phyloP scores from a whole-genome alignment of 2,113 vertebrate genomes.

The Taurulus bubalis region DNA sequence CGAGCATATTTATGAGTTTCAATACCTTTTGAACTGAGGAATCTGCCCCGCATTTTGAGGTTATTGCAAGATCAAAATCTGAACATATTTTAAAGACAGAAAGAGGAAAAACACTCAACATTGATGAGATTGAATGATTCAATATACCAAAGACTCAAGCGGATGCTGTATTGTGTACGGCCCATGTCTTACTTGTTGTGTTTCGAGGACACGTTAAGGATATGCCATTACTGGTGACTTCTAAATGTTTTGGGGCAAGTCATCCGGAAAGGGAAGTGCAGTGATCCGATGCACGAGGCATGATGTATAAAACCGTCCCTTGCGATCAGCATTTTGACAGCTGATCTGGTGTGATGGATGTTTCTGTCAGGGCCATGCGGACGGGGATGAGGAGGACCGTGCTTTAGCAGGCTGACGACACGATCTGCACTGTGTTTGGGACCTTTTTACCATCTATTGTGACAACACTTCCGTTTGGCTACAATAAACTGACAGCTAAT shows the following conservation, averaged over 20 bases:
- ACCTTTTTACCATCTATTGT: constrained; percentile 3
- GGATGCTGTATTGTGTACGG: background rate
- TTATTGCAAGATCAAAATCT: background rate
- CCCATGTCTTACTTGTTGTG: background rate
- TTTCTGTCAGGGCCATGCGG: constrained; percentile 33
- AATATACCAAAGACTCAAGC: background rate
- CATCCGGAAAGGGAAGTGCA: constrained; percentile 35
- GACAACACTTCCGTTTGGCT: constrained; percentile 23
- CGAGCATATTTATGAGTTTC: background rate
- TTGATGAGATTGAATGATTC: background rate
- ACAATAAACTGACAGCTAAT: constrained; percentile 9
- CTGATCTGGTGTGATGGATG: constrained; percentile 77
- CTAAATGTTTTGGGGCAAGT: constrained; percentile 18
- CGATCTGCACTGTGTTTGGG: constrained; percentile 13
- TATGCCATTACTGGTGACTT: constrained; percentile 28
- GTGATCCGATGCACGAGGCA: constrained; percentile 40
- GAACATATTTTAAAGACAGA: background rate
- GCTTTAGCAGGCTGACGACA: constrained; percentile 30
- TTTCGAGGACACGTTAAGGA: background rate
- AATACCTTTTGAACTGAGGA: background rate
- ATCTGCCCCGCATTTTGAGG: background rate
- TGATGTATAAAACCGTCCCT: constrained; percentile 58
- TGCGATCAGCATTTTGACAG: constrained; percentile 69
- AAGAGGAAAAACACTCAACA: background rate
- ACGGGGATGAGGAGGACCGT: constrained; percentile 28